phyloP scores from a whole-genome alignment of 2,888 invertebrate species.

The Oegoconia quadripuncta region DNA sequence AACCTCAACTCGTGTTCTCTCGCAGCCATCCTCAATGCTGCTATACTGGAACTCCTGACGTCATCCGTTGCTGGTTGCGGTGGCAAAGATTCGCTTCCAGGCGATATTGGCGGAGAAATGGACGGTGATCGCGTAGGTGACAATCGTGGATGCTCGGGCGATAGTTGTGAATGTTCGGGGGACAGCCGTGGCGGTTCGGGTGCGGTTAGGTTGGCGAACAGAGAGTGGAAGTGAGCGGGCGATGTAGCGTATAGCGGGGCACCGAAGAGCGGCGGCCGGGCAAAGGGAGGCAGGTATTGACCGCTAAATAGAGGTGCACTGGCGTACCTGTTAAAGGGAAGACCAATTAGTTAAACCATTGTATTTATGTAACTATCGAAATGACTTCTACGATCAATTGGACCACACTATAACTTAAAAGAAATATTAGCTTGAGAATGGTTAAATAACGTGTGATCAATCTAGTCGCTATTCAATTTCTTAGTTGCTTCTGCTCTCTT shows the following conservation, averaged over 20 bases:
- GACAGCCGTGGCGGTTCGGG: slow-evolving; percentile 61
- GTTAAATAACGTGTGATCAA: too few relatives aligned
- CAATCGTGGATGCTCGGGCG: slow-evolving; percentile 34
- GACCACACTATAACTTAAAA: too few relatives aligned
- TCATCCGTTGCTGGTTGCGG: slow-evolving; percentile 77
- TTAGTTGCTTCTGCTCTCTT: too few relatives aligned
- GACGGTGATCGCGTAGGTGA: slow-evolving; percentile 54
- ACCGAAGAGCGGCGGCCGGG: slow-evolving; percentile 64
- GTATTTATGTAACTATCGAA: too few relatives aligned
- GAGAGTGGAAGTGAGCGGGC: slow-evolving; percentile 87
- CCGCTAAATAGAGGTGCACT: slow-evolving; percentile 62
- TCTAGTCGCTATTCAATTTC: too few relatives aligned
- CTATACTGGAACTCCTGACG: slow-evolving; percentile 91
- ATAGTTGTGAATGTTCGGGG: slow-evolving; percentile 48
- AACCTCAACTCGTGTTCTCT: slow-evolving; percentile 92
- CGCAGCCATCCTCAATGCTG: slow-evolving; percentile 90
- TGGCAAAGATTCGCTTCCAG: slow-evolving; percentile 69
- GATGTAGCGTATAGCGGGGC: slow-evolving; percentile 68
- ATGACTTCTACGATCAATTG: too few relatives aligned
- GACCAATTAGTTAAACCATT: slow-evolving; percentile 2
- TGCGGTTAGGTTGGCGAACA: slow-evolving; percentile 88
- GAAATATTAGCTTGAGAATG: too few relatives aligned
- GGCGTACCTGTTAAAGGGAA: slow-evolving; percentile 53
- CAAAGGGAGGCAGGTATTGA: slow-evolving; percentile 61
- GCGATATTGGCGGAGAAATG: slow-evolving; percentile 77